These are phyloP conservation scores for Cyanistes caeruleus DNA, from an alignment of 2,113 vertebrate genomes.

Conservation along the genomic window DNA sequence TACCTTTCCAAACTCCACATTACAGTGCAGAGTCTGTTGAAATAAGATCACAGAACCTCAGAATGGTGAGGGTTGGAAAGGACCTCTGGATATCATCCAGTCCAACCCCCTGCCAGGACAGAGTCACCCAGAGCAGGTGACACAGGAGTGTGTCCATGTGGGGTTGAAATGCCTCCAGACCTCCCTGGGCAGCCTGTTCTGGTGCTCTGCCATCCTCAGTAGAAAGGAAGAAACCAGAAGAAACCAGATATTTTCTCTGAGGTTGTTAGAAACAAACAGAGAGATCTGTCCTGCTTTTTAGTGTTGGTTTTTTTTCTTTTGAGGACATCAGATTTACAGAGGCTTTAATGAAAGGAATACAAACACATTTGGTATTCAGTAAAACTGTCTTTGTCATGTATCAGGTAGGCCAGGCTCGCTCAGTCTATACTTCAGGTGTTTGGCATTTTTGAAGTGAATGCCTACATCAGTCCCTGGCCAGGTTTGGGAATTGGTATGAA, in stretches of 20 bases:
- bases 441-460: not conserved
- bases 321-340: not conserved
- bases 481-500: not conserved
- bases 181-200: not conserved
- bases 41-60: not conserved
- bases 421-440: not conserved
- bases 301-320: not conserved
- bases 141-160: not conserved
- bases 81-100: not conserved
- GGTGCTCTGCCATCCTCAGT: not conserved
- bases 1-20: not conserved
- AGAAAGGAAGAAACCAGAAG: not conserved
- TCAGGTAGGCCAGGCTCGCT: fast-evolving
- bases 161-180: not conserved
- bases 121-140: not conserved
- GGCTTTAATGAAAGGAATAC: not conserved
- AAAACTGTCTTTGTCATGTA: not conserved
- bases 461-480: not conserved
- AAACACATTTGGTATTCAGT: not conserved
- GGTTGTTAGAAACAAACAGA: not conserved
- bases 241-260: not conserved
- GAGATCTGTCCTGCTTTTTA: not conserved
- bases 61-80: not conserved
- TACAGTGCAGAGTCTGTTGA: not conserved
- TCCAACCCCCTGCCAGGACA: not conserved